phyloP scores from a whole-genome alignment of 2,888 invertebrate species.

The Drosophila helvetica region DNA sequence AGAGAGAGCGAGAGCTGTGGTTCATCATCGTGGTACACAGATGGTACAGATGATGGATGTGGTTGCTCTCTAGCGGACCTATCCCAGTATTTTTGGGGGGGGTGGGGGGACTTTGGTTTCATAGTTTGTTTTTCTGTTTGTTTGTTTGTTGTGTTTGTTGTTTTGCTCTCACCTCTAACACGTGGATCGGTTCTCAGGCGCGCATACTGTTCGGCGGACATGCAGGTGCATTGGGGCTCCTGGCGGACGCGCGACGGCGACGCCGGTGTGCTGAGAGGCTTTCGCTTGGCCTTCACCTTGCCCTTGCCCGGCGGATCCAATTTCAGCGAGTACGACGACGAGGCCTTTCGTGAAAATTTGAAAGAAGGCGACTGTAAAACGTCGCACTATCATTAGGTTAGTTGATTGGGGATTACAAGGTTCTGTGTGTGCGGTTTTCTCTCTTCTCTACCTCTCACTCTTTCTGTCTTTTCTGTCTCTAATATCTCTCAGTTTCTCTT shows the following conservation, averaged over 20 bases:
- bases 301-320: slow-evolving; percentile 95
- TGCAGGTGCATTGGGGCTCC: slow-evolving; percentile 97
- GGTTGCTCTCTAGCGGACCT: not conserved
- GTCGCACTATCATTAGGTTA: slow-evolving; percentile 86
- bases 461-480: slow-evolving; percentile 27
- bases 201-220: slow-evolving; percentile 96
- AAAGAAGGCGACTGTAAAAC: slow-evolving; percentile 97
- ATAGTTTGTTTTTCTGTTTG: slow-evolving; percentile 30
- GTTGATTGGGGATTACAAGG: slow-evolving; percentile 85
- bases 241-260: slow-evolving; percentile 91
- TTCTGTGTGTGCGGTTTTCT: slow-evolving; percentile 84
- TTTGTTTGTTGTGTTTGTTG: slow-evolving; percentile 42
- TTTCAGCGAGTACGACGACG: slow-evolving; percentile 97
- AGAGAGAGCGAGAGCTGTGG: not conserved
- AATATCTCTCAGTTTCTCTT: slow-evolving; percentile 6
- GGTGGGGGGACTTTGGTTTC: slow-evolving; percentile 19
- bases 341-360: slow-evolving; percentile 98
- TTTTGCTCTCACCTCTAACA: slow-evolving; percentile 81
- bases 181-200: slow-evolving; percentile 87
- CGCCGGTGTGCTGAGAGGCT: slow-evolving; percentile 96
- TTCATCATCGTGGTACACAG: not conserved
- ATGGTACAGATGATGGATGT: not conserved
- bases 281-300: slow-evolving; percentile 94
- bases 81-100: slow-evolving; percentile 16
- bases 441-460: slow-evolving; percentile 43